These are phyloP conservation scores for Schizothorax lantsangensis DNA, from an alignment of 2,797 vertebrate species.

Conservation along the genomic window DNA sequence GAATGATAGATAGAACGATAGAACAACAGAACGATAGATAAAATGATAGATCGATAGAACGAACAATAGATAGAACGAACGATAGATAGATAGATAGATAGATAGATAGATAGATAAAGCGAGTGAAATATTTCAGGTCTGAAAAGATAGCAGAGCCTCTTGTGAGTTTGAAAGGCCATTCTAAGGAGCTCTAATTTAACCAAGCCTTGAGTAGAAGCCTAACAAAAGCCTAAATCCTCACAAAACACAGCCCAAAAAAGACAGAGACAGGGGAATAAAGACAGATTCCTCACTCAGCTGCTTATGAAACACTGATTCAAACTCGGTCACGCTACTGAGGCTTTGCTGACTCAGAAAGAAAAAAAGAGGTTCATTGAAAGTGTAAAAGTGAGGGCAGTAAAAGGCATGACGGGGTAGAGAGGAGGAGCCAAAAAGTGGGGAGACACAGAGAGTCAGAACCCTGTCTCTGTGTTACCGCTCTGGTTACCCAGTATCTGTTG, in stretches of 20 bases:
- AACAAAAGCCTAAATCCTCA: constrained; percentile 22
- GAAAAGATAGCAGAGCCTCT: constrained; percentile 4
- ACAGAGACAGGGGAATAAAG: not conserved
- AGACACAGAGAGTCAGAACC: not conserved
- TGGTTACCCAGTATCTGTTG: constrained; percentile 37
- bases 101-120: not conserved
- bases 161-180: constrained; percentile 1
- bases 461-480: constrained; percentile 16
- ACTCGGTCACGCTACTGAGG: not conserved
- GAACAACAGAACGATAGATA: not conserved
- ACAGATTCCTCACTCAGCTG: not conserved
- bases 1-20: not conserved
- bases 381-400: not conserved
- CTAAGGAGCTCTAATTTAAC: constrained; percentile 4
- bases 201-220: not conserved
- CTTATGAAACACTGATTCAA: constrained; percentile 42
- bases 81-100: not conserved
- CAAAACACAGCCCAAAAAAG: constrained; percentile 1
- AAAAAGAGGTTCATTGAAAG: constrained; percentile 43
- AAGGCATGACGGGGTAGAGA: not conserved
- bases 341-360: constrained; percentile 36
- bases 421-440: constrained; percentile 38
- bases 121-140: constrained; percentile 1
- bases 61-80: not conserved
- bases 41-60: no score